Conservation (phyloP, 2,797 vertebrate genomes). For the Leptodactylus fallax region DNA sequence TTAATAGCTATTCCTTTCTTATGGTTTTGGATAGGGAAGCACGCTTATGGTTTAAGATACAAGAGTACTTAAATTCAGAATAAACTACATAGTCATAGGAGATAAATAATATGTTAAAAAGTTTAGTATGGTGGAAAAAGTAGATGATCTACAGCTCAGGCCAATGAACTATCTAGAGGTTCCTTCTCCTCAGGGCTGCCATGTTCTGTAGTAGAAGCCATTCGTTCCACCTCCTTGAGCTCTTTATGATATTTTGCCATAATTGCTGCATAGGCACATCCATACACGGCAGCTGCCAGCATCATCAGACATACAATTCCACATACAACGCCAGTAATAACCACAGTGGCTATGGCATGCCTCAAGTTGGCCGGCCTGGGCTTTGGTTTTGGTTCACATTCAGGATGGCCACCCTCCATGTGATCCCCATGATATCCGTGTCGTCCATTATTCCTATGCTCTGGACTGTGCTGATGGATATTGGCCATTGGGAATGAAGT, state of each 20-base stretch:
- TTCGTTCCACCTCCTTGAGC: slow-evolving; percentile 80
- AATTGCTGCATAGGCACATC: slow-evolving; percentile 92
- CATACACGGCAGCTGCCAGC: slow-evolving; percentile 91
- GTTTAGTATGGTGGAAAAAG: slow-evolving; percentile 9
- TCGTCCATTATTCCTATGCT: slow-evolving; percentile 71
- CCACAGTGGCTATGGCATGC: slow-evolving; percentile 91
- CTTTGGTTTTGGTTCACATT: slow-evolving; percentile 86
- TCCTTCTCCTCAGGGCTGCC: slow-evolving; percentile 79
- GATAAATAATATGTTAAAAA: slow-evolving; percentile 26
- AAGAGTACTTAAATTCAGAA: not conserved
- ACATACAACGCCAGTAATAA: slow-evolving; percentile 94
- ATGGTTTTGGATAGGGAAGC: not conserved
- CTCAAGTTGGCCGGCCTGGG: slow-evolving; percentile 85
- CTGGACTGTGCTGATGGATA: slow-evolving; percentile 77
- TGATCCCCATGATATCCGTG: slow-evolving; percentile 68
- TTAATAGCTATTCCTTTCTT: not conserved
- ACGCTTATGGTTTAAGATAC: not conserved
- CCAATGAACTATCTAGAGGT: slow-evolving; percentile 78
- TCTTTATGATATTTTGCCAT: slow-evolving; percentile 87
- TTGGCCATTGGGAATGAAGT: slow-evolving; percentile 79
- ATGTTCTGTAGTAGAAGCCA: slow-evolving; percentile 69
- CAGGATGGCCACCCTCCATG: slow-evolving; percentile 56
- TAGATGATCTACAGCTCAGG: slow-evolving; percentile 70
- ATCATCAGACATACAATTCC: slow-evolving; percentile 96
- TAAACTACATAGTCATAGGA: slow-evolving; percentile 21